Conservation (phyloP, 2,797 vertebrate genomes). For the Sebastes hopkinsi region DNA sequence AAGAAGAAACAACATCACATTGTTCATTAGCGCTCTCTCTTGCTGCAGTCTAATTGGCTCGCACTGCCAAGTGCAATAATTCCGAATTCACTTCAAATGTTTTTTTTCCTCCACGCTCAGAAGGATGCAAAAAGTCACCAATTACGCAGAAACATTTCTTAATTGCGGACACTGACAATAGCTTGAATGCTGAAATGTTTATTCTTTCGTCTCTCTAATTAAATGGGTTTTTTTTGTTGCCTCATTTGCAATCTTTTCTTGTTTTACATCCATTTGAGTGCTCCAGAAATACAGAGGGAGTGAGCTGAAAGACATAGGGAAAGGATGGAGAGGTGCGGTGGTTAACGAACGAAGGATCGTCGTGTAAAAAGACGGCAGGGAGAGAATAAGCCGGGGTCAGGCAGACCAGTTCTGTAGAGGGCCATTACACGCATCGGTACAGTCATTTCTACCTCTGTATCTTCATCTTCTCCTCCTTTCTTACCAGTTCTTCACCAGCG, state of each 20-base stretch:
- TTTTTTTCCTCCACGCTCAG: slow-evolving; percentile 29
- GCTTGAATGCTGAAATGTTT: slow-evolving; percentile 55
- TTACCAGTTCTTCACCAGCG: slow-evolving; percentile 11
- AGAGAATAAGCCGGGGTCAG: slow-evolving; percentile 15
- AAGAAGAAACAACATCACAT: slow-evolving; percentile 20
- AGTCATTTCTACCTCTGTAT: neutral
- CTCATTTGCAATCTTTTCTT: slow-evolving; percentile 38
- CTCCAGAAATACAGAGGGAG: slow-evolving; percentile 11
- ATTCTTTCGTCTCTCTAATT: slow-evolving; percentile 41
- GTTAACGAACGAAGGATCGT: slow-evolving; percentile 36
- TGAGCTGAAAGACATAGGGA: neutral
- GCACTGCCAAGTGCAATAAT: slow-evolving; percentile 41
- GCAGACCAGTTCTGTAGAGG: neutral
- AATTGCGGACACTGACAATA: slow-evolving; percentile 52
- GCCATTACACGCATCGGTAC: neutral
- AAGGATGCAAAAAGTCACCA: slow-evolving; percentile 57
- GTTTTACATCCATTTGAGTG: slow-evolving; percentile 26
- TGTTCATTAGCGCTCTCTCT: slow-evolving; percentile 52
- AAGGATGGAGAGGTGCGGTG: slow-evolving; percentile 19
- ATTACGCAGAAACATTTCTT: slow-evolving; percentile 50
- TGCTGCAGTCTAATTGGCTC: slow-evolving; percentile 51
- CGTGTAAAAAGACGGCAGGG: slow-evolving; percentile 14
- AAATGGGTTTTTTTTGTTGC: neutral
- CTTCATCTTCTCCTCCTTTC: neutral
- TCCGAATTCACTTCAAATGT: slow-evolving; percentile 47